Conservation (phyloP, 2,888 invertebrate genomes). For the Cataglyphis livida region DNA sequence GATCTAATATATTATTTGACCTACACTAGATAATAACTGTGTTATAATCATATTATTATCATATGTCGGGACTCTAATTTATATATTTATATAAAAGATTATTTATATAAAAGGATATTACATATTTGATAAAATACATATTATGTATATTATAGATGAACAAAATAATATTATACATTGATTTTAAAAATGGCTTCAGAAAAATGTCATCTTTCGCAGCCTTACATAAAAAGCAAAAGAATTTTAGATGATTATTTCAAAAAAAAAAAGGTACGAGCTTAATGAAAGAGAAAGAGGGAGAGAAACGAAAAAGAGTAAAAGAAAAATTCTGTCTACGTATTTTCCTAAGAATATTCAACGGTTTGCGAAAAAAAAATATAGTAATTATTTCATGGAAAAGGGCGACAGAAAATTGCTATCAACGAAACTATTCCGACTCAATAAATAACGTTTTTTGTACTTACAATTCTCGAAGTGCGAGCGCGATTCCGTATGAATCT, state of each 20-base stretch:
- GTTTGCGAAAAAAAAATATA: not conserved
- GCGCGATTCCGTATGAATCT: conserved; percentile 49
- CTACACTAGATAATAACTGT: not conserved
- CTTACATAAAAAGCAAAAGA: not conserved
- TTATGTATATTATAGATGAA: not conserved
- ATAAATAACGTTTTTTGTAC: conserved; percentile 4
- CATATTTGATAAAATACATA: not conserved
- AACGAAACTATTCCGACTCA: not conserved
- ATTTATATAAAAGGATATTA: not conserved
- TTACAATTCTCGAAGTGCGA: not conserved
- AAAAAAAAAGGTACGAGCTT: not conserved
- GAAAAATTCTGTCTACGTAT: not conserved
- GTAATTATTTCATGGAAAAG: conserved; percentile 2
- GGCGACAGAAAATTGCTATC: conserved; percentile 13
- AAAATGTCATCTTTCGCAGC: conserved; percentile 1
- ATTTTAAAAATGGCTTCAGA: not conserved
- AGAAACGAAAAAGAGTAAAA: not conserved
- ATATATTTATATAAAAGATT: not conserved
- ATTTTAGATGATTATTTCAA: conserved; percentile 25
- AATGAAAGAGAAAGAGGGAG: not conserved
- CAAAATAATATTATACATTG: not conserved
- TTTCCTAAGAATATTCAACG: not conserved
- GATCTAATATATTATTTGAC: conserved; percentile 1
- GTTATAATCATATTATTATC: not conserved
- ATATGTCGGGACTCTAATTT: not conserved